Conservation (phyloP, 2,888 invertebrate species). For the Platypus cylindrus region DNA sequence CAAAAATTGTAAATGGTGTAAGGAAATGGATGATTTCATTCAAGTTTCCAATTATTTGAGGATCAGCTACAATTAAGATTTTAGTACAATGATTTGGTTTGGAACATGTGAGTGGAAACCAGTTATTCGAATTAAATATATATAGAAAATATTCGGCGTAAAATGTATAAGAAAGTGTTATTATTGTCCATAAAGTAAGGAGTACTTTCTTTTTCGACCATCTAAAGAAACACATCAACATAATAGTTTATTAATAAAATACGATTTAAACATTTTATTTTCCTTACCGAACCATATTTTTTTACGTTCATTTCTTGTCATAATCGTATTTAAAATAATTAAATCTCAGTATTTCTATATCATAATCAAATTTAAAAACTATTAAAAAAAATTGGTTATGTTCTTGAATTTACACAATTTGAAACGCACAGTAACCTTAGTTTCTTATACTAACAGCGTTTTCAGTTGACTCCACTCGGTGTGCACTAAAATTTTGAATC, state of each 20-base stretch:
- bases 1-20: slow-evolving; percentile 66
- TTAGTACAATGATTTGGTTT: slow-evolving; percentile 27
- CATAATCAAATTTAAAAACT: too few relatives aligned
- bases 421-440: too few relatives aligned
- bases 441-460: too few relatives aligned
- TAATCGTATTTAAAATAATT: too few relatives aligned
- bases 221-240: slow-evolving; percentile 6
- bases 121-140: slow-evolving; percentile 25
- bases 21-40: slow-evolving; percentile 54
- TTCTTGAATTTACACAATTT: too few relatives aligned
- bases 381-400: not conserved
- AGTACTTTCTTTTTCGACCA: slow-evolving; percentile 11
- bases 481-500: too few relatives aligned
- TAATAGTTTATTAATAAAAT: too few relatives aligned
- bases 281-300: too few relatives aligned
- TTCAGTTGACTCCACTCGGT: too few relatives aligned
- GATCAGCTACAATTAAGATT: slow-evolving; percentile 62
- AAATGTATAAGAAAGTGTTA: slow-evolving; percentile 13
- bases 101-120: slow-evolving; percentile 27
- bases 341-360: too few relatives aligned
- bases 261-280: too few relatives aligned
- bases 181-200: slow-evolving; percentile 11
- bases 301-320: too few relatives aligned
- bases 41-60: slow-evolving; percentile 77
- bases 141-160: slow-evolving; percentile 30